phyloP scores from a whole-genome alignment of 37 sponge, comb jelly and placozoan species.

The Mnemiopsis leidyi region DNA sequence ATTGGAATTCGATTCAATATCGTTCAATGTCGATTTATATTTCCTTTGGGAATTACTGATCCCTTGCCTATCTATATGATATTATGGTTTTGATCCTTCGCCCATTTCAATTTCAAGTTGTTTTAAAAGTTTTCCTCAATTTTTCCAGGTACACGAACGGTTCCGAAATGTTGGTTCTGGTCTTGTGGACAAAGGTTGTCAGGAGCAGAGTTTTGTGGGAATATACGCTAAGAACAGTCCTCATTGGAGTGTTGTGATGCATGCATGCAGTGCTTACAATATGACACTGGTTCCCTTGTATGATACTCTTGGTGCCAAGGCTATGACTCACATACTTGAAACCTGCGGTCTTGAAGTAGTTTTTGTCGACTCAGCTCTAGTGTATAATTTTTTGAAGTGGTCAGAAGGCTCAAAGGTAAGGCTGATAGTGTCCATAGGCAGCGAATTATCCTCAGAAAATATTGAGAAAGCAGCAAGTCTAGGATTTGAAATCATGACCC shows the following conservation, averaged over 20 bases:
- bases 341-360: neutral
- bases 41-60: too few species aligned
- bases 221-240: conserved; percentile 59
- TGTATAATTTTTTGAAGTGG: conserved; percentile 48
- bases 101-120: too few species aligned
- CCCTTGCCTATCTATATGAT: too few species aligned
- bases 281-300: conserved; percentile 31
- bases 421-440: conserved; percentile 8
- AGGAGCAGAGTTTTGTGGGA: conserved; percentile 3
- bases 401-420: neutral
- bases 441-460: neutral
- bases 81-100: too few species aligned
- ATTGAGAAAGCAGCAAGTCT: conserved; percentile 37
- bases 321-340: conserved; percentile 53
- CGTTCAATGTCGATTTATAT: too few species aligned
- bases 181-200: neutral
- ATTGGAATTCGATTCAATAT: too few species aligned
- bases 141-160: conserved; percentile 18
- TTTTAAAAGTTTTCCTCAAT: too few species aligned
- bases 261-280: conserved; percentile 45
- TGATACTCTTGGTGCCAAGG: conserved; percentile 49
- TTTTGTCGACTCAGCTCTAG: conserved; percentile 33
- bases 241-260: conserved; percentile 45
- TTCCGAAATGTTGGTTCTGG: neutral
- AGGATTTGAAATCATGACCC: neutral